Base-by-base conservation (phyloP, 1,140 invertebrate genomes). In the Diploscapter pachys region DNA sequence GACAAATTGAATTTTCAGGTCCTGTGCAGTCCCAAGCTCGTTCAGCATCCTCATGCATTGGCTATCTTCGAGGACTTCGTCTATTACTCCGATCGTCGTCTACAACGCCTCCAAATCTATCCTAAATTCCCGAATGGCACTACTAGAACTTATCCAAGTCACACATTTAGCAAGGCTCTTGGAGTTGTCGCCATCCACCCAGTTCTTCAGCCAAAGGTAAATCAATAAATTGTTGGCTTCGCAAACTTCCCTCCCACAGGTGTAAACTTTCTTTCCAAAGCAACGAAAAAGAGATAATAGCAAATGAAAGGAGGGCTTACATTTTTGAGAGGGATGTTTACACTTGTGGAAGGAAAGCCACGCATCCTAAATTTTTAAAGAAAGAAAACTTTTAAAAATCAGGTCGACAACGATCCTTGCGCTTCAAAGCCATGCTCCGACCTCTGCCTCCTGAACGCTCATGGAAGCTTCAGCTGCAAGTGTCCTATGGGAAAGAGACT, bases 161-260 rank as follows among this genome's bases (percentile, higher is more conserved):
- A 96, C 87, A 86, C 95, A 54, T 95, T 96, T 66, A 72, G 69
- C 49, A 76, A 76, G 87, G 94, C 95, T 0, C 87, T 97, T 2
- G 94, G 93, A 3, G 94, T 97, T 65, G 93, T 95, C 82, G 93
- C 96, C 0, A 92, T 95, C 82, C 95, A 98, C 87, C 92, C 93
- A 2, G 91, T 93, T 0, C 86, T 96, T n/a, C 95, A 98, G 85
- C 95, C 94, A 0, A 88, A 68, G 51, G 66, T 52, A 68, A 55
- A 68, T 31, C 31, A 31, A 31, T 31, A 31, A 31, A 31, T 31
- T 31, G 31, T 31, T 31, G 31, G 31, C 31, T 31, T 31, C 31
- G 31, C 31, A 31, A 31, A 31, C 31, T 31, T 31, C 31, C 31
- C 31, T 31, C 31, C 31, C 31, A 31, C 31, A 31, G 31, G 31